Base-by-base conservation (phyloP, 2,888 invertebrate genomes). In the Pogonocherus hispidulus region DNA sequence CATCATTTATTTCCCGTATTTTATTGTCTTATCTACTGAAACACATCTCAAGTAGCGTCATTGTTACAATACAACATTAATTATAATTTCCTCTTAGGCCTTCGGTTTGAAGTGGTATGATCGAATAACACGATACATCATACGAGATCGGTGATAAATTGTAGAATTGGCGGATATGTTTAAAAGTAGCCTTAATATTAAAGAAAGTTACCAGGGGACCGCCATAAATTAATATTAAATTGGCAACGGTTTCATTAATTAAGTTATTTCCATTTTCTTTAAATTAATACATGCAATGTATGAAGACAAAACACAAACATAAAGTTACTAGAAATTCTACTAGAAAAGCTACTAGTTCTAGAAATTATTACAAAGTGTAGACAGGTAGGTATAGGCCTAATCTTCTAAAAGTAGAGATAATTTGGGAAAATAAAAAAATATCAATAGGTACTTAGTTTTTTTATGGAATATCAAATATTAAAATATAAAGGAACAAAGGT, bases 1-100 rank as follows among this genome's bases (percentile, higher is more conserved):
- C 59, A 59, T 59, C 59, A 59, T 59, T 59, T 59, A 59, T 59
- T 47, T 59, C 27, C 14, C 19, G 18, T 59, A 59, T 46, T 59
- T 41, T 59, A 47, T 47, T 59, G 47, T 59, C 59, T 59, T 59
- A 59, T 59, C 59, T 59, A 32, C 59, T 20, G 27, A 32, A 47
- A 32, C 18, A 32, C 19, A 59, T 59, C 59, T 59, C 47, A 59
- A 59, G 59, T 59, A 47, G 47, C 35, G 59, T 59, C 47, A 59
- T 16, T 59, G 46, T 47, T 47, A 59, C 59, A 59, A 59, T 59
- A 22, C 47, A 46, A 59, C 16, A 59, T 59, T 59, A 47, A 59
- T 59, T 59, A 59, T 47, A 14, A 22, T 27, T 19, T 32, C 18
- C 14, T 49, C 47, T 49, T 47, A 32, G 59, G 59, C 57, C 44